Evolutionary conservation across 2,113 vertebrate genomes (phyloP).

Genomic region (Ailurus styani): DNA sequence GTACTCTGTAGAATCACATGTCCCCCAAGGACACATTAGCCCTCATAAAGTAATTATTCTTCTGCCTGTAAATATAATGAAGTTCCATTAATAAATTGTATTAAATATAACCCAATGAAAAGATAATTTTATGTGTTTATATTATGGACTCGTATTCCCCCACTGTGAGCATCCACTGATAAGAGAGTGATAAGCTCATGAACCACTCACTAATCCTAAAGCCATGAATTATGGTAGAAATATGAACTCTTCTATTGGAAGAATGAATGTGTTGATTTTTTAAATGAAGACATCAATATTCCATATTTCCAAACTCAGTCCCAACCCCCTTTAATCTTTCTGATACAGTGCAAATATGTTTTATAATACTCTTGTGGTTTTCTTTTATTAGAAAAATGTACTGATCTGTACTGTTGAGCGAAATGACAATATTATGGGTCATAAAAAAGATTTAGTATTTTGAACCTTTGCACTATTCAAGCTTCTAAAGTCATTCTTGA

Average conservation of each 20-base stretch:
- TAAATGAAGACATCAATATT: slow-evolving; percentile 8
- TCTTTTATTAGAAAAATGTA: slow-evolving; percentile 22
- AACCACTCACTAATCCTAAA: background rate
- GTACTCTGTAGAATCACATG: background rate
- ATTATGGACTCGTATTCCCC: background rate
- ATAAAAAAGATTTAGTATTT: slow-evolving; percentile 21
- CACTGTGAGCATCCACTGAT: background rate
- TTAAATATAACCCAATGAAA: background rate
- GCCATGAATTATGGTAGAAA: background rate
- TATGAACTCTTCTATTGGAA: background rate
- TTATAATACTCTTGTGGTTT: background rate
- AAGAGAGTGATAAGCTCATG: background rate
- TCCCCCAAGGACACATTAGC: background rate
- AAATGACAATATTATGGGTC: background rate
- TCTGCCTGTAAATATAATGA: background rate
- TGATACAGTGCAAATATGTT: background rate
- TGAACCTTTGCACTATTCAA: background rate
- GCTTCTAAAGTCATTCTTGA: background rate
- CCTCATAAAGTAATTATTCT: background rate
- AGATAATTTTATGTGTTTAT: background rate
- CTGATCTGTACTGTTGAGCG: background rate
- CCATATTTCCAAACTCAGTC: background rate
- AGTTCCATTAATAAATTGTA: background rate
- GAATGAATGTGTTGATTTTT: background rate
- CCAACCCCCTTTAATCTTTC: background rate